Evolutionary conservation across 2,113 vertebrate genomes (phyloP).

Genomic region (Benitochromis conjunctus): DNA sequence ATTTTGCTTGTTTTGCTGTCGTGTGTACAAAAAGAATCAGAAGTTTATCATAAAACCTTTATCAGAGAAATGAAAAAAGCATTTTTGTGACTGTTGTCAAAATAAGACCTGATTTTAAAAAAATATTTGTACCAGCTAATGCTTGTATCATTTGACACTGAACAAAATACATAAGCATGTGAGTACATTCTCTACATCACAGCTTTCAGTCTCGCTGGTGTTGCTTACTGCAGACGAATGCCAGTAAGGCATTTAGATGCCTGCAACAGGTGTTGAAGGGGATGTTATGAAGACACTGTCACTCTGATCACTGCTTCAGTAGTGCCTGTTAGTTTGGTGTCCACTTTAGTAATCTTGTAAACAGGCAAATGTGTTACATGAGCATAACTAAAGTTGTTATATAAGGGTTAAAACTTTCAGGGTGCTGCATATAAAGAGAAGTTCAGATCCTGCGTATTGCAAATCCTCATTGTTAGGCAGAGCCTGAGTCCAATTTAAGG

Average conservation of each 20-base stretch:
- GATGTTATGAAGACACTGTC: background rate
- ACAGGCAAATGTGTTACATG: background rate
- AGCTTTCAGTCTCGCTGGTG: background rate
- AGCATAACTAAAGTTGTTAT: background rate
- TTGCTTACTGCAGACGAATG: slow-evolving; percentile 8
- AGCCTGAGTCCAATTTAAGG: background rate
- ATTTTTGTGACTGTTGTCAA: background rate
- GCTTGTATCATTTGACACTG: background rate
- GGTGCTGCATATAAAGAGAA: background rate
- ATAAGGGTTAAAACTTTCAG: background rate
- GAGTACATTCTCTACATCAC: slow-evolving; percentile 18
- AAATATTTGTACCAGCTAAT: rapidly evolving
- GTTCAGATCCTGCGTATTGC: background rate
- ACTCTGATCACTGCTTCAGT: slow-evolving; percentile 3
- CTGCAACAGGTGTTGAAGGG: slow-evolving; percentile 51
- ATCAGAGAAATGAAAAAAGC: rapidly evolving
- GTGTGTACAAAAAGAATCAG: rapidly evolving
- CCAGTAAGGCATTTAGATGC: slow-evolving; percentile 13
- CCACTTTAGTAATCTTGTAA: background rate
- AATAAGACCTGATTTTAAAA: too few relatives aligned
- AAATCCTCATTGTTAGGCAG: background rate
- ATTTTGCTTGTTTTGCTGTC: background rate
- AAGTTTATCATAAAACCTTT: background rate
- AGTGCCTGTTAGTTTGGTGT: background rate
- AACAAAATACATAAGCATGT: slow-evolving; percentile 12